Evolutionary conservation across 2,113 vertebrate genomes (phyloP).

Genomic region (Nesogale talazaci): DNA sequence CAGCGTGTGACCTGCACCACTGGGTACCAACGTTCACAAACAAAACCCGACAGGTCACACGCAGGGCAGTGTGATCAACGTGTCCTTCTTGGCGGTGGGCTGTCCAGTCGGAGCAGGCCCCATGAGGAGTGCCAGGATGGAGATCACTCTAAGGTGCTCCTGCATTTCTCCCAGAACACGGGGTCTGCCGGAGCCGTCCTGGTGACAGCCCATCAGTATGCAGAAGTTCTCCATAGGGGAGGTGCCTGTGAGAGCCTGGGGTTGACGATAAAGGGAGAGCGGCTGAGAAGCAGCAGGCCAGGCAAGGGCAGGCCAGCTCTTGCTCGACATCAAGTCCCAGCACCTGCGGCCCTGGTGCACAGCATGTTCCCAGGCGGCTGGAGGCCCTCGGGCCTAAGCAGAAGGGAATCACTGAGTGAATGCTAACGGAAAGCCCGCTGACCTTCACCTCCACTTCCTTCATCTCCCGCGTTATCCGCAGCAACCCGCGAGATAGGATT

Average conservation of each 20-base stretch:
- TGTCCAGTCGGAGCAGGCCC: background rate
- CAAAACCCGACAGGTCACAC: slow-evolving; percentile 74
- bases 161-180: slow-evolving; percentile 26
- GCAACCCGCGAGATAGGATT: background rate
- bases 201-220: slow-evolving; percentile 49
- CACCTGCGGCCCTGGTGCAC: fast-evolving
- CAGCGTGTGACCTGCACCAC: slow-evolving; percentile 62
- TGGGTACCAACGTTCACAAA: slow-evolving; percentile 69
- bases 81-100: background rate
- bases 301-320: background rate
- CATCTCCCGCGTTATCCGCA: background rate
- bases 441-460: background rate
- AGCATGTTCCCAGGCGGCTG: background rate
- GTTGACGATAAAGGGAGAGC: too few species aligned
- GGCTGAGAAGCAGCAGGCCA: background rate
- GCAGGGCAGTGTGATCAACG: slow-evolving; percentile 67
- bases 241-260: background rate
- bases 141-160: slow-evolving; percentile 39
- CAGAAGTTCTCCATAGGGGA: background rate
- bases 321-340: too few species aligned
- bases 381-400: background rate
- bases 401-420: background rate
- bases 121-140: slow-evolving; percentile 1
- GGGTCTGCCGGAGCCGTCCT: slow-evolving; percentile 36
- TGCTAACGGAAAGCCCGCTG: background rate